Conservation (phyloP, 2,113 vertebrate genomes). For the Shinisaurus crocodilurus region DNA sequence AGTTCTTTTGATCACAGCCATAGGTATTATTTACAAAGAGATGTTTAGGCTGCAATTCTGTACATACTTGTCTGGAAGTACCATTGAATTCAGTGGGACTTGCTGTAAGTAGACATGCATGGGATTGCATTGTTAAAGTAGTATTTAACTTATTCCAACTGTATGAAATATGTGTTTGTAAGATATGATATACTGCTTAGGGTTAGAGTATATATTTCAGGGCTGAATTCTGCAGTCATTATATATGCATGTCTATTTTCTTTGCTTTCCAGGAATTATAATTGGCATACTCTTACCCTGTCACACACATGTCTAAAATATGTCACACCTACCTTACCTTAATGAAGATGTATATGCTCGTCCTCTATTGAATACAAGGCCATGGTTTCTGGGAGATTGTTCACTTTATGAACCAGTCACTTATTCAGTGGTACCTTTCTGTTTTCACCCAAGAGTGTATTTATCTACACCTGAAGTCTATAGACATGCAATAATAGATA, state of each 20-base stretch:
- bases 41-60: background rate
- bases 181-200: background rate
- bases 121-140: background rate
- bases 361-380: background rate
- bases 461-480: background rate
- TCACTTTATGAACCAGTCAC: background rate
- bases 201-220: background rate
- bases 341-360: background rate
- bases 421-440: background rate
- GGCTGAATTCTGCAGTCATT: background rate
- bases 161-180: background rate
- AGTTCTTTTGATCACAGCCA: background rate
- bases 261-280: constrained; percentile 4
- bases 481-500: background rate
- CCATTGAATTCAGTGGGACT: background rate
- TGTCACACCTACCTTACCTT: background rate
- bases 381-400: background rate
- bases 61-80: background rate
- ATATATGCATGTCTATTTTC: background rate
- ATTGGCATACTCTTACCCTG: background rate
- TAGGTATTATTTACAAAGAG: background rate
- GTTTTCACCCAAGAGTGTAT: background rate
- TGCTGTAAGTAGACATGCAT: no score
- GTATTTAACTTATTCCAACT: background rate
- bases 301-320: background rate